Base-by-base conservation (phyloP, 2,888 invertebrate species). In the Andrena praecox region DNA sequence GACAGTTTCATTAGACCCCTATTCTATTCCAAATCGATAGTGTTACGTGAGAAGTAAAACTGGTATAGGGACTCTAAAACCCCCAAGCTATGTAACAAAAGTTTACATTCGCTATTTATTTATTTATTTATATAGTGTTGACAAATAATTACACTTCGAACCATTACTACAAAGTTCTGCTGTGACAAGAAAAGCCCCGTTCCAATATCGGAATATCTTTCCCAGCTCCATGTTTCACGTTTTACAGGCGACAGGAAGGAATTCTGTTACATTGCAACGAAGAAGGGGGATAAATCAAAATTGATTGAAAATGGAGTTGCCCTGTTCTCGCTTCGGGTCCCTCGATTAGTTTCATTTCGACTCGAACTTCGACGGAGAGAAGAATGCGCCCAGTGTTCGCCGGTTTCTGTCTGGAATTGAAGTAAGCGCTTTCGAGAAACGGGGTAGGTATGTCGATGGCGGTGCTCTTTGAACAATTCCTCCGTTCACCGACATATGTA, bases 281-380 rank as follows among this genome's bases (percentile, higher is more conserved):
- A 27, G 29, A 59, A 59, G 59, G 59, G 3, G 16, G 12, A 27
- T 59, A 59, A 59, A 59, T 59, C 59, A 59, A 59, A 59, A 59
- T 29, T 59, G 59, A 59, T 31, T 60, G 60, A 16, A 33, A 60
- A 60, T 60, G 29, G 60, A 29, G 60, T 60, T 33, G 8, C 31
- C 8, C 60, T 60, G 60, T 60, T 60, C 60, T 60, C 31, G 59
- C 59, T 16, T 5, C 29, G 29, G 29, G 8, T 59, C 6, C 16
- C 29, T 12, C 59, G 29, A 59, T 59, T 59, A 59, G 27, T 29
- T 29, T 59, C 16, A 33, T 31, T 60, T 33, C n/a, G 6, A 60
- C 5, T 33, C 27, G n/a, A 16, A n/a, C 31, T n/a, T 29, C 60
- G 20, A 54, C 20, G 8, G 54, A 54, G 20, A 6, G 20, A 54